Conservation (phyloP, 2,113 vertebrate genomes). For the Geococcyx californianus region DNA sequence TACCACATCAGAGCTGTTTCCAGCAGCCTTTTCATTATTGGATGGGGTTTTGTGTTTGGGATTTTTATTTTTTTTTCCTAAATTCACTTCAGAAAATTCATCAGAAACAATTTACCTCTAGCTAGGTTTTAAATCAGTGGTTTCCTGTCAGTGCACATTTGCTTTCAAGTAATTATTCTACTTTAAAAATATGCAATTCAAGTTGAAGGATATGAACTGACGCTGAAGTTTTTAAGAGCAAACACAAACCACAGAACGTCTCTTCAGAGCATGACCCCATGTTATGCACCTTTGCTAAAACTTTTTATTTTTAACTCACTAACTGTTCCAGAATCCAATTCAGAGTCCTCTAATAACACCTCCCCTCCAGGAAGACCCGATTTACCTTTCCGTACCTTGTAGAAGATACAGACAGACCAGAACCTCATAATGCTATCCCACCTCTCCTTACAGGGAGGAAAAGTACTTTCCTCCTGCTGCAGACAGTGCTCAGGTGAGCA, state of each 20-base stretch:
- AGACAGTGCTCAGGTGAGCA: background rate
- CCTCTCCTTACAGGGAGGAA: background rate
- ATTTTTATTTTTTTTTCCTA: background rate
- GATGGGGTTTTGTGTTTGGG: background rate
- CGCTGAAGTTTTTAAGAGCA: slow-evolving; percentile 14
- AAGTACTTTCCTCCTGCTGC: accelerated
- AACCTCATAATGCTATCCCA: background rate
- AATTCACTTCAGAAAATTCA: background rate
- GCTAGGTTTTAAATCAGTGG: slow-evolving; percentile 29
- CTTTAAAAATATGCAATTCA: background rate
- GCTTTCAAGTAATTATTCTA: background rate
- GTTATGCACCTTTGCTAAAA: background rate
- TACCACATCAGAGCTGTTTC: background rate
- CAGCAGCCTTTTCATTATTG: background rate
- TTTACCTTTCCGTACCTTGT: background rate
- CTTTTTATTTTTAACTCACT: background rate
- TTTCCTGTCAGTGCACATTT: background rate
- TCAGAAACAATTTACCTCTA: slow-evolving; percentile 24
- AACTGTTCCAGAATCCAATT: background rate
- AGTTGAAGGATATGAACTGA: background rate
- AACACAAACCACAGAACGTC: background rate
- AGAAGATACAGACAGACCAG: background rate
- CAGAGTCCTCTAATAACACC: background rate
- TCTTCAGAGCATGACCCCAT: background rate
- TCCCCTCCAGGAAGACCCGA: background rate